Evolutionary conservation across 2,888 invertebrate species (phyloP).

Genomic region (Harpagoxenus sublaevis): DNA sequence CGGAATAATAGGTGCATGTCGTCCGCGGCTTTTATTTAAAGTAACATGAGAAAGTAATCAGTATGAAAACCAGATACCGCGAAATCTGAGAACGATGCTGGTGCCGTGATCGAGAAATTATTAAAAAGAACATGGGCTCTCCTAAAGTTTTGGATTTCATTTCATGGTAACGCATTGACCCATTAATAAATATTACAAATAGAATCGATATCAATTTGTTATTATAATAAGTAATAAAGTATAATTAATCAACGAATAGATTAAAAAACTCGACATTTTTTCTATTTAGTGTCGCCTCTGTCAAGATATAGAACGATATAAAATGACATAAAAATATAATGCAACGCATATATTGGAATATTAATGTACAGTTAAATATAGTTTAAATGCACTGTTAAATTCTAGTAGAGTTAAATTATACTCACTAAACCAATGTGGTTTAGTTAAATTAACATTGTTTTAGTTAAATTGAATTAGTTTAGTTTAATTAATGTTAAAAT

Average conservation of each 20-base stretch:
- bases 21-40: slow-evolving; percentile 8
- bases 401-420: too few relatives aligned
- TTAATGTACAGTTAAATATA: background rate
- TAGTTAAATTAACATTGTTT: too few relatives aligned
- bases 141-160: background rate
- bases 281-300: too few relatives aligned
- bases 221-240: background rate
- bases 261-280: background rate
- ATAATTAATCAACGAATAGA: background rate
- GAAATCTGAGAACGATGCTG: slow-evolving; percentile 11
- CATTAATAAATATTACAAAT: background rate
- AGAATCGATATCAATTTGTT: background rate
- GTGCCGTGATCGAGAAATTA: slow-evolving; percentile 13
- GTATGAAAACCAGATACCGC: slow-evolving; percentile 4
- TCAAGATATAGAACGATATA: background rate
- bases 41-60: slow-evolving; percentile 33
- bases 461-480: too few relatives aligned
- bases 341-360: background rate
- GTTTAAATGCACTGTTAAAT: background rate
- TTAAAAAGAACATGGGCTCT: background rate
- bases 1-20: background rate
- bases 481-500: too few relatives aligned
- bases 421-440: too few relatives aligned
- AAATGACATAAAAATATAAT: background rate
- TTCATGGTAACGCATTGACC: background rate